phyloP scores from a whole-genome alignment of 2,113 vertebrate genomes.

The Bos taurus region DNA sequence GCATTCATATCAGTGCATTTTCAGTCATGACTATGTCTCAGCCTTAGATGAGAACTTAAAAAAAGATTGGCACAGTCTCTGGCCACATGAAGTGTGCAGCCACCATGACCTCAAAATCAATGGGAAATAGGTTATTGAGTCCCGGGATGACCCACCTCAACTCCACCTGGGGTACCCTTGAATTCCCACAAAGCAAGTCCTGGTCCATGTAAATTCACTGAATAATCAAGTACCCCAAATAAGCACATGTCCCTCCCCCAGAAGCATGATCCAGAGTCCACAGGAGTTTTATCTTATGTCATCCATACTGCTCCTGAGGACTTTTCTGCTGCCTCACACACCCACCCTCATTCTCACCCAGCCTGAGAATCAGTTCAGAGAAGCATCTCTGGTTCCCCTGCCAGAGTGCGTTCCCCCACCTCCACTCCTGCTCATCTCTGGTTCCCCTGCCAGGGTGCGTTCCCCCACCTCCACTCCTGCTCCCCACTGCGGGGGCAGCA shows the following conservation, averaged over 20 bases:
- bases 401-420: too few species aligned
- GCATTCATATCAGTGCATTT: not conserved
- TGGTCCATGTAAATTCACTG: not conserved
- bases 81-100: not conserved
- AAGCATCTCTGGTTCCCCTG: not conserved
- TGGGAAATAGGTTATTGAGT: not conserved
- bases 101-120: not conserved
- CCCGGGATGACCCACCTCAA: not conserved
- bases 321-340: not conserved
- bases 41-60: not conserved
- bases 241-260: not conserved
- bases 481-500: not conserved
- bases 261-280: too few species aligned
- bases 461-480: not conserved
- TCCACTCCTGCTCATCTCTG: too few species aligned
- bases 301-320: rapidly evolving
- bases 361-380: not conserved
- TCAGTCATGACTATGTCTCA: not conserved
- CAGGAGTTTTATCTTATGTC: not conserved
- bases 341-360: not conserved
- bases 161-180: not conserved
- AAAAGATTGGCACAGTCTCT: not conserved
- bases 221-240: not conserved
- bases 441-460: not conserved
- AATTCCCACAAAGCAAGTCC: not conserved